Base-by-base conservation (phyloP, 2,113 vertebrate species). In the Himantopus leucocephalus region DNA sequence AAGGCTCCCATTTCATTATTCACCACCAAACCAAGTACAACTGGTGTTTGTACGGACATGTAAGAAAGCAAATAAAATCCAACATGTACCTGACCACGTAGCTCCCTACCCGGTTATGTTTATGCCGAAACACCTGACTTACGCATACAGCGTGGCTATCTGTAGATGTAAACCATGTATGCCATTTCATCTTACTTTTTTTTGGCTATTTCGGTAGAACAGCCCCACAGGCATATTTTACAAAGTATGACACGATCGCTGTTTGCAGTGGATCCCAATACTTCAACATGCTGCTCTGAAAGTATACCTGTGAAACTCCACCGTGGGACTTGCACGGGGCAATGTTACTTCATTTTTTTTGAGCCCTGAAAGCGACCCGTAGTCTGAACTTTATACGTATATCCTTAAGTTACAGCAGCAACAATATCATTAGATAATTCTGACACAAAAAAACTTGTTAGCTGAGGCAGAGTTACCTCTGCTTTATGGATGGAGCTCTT, bases 11-110 rank as follows among this genome's bases (percentile, higher is more conserved):
- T 47, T 47, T 66, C 23, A 62, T n/a, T 35, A 52, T 8, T 73
- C 21, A 35, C 24, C 72, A 71, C 68, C 70, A 72, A 90, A 59
- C 20, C 6, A 48, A 22, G 9, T 20, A 70, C 30, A 13, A 27
- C 14, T 22, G 34, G 12, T 43, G 34, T 24, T 59, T 66, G 21
- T 8, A 12, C 4, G 14, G 23, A 7, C 5, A n/a, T 0, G 6
- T 16, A 60, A 41, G 15, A 56, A 66, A 52, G 10, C 14, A 26
- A 50, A 71, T 41, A 58, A 82, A 73, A 56, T 22, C 24, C 24
- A 63, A 3, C 7, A 43, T 6, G 19, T 26, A 75, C 26, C 39
- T 53, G 34, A 41, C 20, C 50, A 80, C 39, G 32, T 60, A 66
- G 21, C 27, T n/a, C 16, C 50, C 45, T 66, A 26, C 13, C n/a